Evolutionary conservation across 2,888 invertebrate species (phyloP), one percentile per base, ranked within the genome.

Genomic region (Amitus sp.): DNA sequence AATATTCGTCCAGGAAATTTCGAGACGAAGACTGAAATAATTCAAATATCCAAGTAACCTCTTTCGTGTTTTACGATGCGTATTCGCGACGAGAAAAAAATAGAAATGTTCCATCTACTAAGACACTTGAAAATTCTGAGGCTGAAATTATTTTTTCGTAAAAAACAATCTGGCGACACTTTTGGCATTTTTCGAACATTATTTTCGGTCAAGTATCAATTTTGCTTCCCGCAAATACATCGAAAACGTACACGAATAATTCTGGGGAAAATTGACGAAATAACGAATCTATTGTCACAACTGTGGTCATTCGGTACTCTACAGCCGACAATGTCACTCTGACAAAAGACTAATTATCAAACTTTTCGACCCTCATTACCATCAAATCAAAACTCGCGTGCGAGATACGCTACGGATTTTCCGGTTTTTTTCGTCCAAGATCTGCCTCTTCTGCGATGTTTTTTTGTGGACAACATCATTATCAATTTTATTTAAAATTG

Each of bases 371-470:
- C n/a, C n/a, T 56, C 17, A 33, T 56, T 61, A 64, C 64, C 64
- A 60, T 52, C 30, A 52, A 57, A 37, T 47, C 50, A 52, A 58
- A 42, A 49, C 51, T 48, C 58, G 58, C 65, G 62, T 62, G 65
- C 61, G 65, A 51, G 27, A 46, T 51, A 57, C 45, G 50, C 60
- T 54, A 57, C 54, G 60, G 40, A 54, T 49, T 53, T 49, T 65
- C 62, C 55, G 56, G 59, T 56, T 60, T 48, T 48, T 65, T 58
- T 58, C 61, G 47, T 65, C 62, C 62, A 65, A 57, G 62, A 65
- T 57, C 62, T 59, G 65, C 65, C 62, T 65, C 65, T 59, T 58
- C 50, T 58, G 50, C 54, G 62, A 59, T 59, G 58, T 62, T 52
- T 65, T 59, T 52, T 51, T 55, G 49, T 62, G 47, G 53, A 62